These are phyloP conservation scores for Acrobeloides nanus DNA, from an alignment of 2,888 invertebrate species.

Conservation along the genomic window DNA sequence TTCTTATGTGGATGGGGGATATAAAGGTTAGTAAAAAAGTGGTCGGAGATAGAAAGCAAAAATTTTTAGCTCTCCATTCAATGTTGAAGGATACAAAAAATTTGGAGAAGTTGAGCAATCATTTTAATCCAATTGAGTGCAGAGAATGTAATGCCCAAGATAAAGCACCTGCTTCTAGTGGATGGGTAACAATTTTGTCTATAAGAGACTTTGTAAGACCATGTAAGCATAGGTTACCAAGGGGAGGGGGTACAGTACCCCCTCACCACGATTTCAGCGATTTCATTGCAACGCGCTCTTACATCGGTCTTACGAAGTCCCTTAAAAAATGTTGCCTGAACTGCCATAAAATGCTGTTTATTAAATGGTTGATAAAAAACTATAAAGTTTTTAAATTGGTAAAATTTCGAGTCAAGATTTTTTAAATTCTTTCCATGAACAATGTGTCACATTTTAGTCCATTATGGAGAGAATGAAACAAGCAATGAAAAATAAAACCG, in stretches of 20 bases:
- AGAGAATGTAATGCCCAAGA: slow-evolving; percentile 68
- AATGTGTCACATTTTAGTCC: slow-evolving; percentile 22
- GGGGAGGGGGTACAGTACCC: no score
- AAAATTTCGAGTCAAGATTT: neutral
- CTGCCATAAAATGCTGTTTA: neutral
- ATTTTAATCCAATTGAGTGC: slow-evolving; percentile 68
- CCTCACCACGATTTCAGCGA: no score
- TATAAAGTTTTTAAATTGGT: neutral
- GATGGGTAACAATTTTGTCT: slow-evolving; percentile 16
- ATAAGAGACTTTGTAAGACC: no score
- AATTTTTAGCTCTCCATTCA: slow-evolving; percentile 55
- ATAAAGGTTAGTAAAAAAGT: slow-evolving; percentile 61
- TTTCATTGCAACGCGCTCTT: no score
- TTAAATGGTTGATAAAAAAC: neutral
- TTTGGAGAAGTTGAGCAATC: slow-evolving; percentile 74
- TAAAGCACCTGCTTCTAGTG: slow-evolving; percentile 12
- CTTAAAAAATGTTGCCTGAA: no score
- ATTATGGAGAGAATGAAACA: slow-evolving; percentile 31
- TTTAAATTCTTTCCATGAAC: slow-evolving; percentile 6
- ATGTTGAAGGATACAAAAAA: slow-evolving; percentile 71
- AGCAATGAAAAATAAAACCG: slow-evolving; percentile 80
- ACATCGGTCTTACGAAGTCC: no score
- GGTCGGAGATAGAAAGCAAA: neutral
- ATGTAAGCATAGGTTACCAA: no score
- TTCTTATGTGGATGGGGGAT: slow-evolving; percentile 83